These are phyloP conservation scores for Chloropsis cyanopogon DNA, from an alignment of 2,113 vertebrate genomes.

Conservation along the genomic window DNA sequence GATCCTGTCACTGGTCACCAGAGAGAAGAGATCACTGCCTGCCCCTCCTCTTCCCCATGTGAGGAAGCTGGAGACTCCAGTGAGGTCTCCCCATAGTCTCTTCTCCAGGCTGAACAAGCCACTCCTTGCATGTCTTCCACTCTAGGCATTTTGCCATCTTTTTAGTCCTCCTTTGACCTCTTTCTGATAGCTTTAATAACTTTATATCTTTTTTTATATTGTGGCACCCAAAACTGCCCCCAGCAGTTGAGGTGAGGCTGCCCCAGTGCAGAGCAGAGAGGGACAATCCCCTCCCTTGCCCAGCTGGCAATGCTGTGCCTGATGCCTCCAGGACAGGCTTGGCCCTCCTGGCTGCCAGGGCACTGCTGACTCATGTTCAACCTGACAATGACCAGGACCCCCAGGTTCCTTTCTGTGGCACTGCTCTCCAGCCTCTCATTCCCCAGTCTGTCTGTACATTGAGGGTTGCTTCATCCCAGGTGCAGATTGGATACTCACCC, in stretches of 20 bases:
- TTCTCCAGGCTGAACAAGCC: not conserved
- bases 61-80: not conserved
- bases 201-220: not conserved
- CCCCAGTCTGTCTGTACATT: not conserved
- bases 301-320: accelerated
- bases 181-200: not conserved
- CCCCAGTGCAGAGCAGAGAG: accelerated
- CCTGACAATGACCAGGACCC: accelerated
- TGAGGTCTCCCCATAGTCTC: not conserved
- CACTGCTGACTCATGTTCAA: not conserved
- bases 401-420: not conserved
- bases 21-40: not conserved
- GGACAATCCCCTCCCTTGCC: not conserved
- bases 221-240: not conserved
- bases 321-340: accelerated
- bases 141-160: not conserved
- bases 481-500: not conserved
- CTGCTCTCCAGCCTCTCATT: not conserved
- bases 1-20: not conserved
- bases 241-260: accelerated
- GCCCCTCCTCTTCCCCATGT: not conserved
- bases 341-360: not conserved
- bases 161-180: not conserved
- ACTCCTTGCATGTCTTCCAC: not conserved
- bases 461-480: not conserved